Base-by-base conservation (phyloP, 2,888 invertebrate genomes). In the Yponomeuta cagnagella region DNA sequence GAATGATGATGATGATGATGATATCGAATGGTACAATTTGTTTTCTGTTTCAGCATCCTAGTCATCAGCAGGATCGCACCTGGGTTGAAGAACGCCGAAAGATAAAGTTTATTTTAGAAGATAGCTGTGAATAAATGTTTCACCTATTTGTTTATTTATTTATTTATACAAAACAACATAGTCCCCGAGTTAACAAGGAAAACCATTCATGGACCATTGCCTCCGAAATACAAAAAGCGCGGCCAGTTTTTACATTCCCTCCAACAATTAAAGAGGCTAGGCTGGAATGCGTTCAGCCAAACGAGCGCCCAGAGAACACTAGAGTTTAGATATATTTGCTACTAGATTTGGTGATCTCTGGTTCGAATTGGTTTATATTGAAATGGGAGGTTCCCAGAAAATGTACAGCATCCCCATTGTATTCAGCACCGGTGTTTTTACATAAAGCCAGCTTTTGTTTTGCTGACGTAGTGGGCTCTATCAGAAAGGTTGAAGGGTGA, bases 291-390 rank as follows among this genome's bases (percentile, higher is more conserved):
- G 67, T 37, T 67, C 37, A 33, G 37, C 31, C 67, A 67, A 43
- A 67, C 67, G 43, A 67, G 37, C 37, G 67, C 67, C 67, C n/a
- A 67, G 67, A 67, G 67, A 37, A 37, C 37, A 37, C 67, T 67
- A 33, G n/a, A 37, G 37, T 37, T 12, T n/a, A 43, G 67, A 37
- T 43, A 37, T 48, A 65, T 58, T 58, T 15, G 52, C 2, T 15
- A 58, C 52, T 58, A 1, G 4, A 58, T 4, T 15, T 15, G 52
- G 52, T 15, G 52, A 5, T 15, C 52, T 58, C 3, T 15, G 15
- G 52, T 3, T 58, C 12, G 52, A 58, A 4, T 58, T 58, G 2
- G 52, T 15, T 58, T 15, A 15, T 58, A 58, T 15, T 4, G 52
- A 15, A 58, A 12, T 15, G 52, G 15, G 52, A 58, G 52, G 4